Evolutionary conservation across 2,113 vertebrate species (phyloP).

Genomic region (Scytalopus superciliaris): DNA sequence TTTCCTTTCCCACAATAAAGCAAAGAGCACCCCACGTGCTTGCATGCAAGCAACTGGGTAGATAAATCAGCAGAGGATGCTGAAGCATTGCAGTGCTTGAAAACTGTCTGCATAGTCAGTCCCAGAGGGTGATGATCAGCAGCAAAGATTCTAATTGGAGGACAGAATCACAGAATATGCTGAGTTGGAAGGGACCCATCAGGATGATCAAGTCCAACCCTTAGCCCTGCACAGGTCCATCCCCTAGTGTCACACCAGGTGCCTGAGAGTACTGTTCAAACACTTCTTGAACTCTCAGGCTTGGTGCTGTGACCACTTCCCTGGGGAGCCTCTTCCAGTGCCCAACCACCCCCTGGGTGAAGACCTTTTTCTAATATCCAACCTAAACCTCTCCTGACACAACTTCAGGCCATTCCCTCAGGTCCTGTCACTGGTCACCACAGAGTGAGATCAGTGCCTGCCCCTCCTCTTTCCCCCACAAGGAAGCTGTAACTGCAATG

Average conservation of each 20-base stretch:
- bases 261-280: not conserved
- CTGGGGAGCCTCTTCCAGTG: not conserved
- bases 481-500: not conserved
- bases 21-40: not conserved
- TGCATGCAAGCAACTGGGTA: not conserved
- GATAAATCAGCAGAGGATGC: not conserved
- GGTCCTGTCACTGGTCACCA: not conserved
- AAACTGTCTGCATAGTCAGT: not conserved
- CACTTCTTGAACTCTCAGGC: not conserved
- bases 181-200: not conserved
- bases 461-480: not conserved
- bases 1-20: constrained; percentile 40
- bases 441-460: not conserved
- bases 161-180: not conserved
- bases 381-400: not conserved
- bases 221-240: not conserved
- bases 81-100: not conserved
- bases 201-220: not conserved
- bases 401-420: not conserved
- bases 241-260: not conserved
- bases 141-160: not conserved
- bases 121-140: not conserved
- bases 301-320: not conserved
- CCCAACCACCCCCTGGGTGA: not conserved
- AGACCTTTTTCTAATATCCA: not conserved